Evolutionary conservation across 2,888 invertebrate genomes (phyloP).

Genomic region (Eretmocerus hayati): DNA sequence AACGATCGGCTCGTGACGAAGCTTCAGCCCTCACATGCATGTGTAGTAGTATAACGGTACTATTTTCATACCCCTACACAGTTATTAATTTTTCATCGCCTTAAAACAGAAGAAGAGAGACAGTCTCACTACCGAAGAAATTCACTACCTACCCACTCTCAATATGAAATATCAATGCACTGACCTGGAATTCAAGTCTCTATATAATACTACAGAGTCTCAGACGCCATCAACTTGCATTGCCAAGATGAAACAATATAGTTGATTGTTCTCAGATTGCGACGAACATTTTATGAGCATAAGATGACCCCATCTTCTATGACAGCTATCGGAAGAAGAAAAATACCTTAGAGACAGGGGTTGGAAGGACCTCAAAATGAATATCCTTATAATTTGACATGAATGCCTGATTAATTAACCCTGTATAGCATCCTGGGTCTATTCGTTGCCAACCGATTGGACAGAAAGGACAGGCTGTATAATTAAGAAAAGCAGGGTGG

Average conservation of each 20-base stretch:
- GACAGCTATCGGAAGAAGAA: no score
- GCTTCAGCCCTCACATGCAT: conserved; percentile 25
- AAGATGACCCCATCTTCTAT: no score
- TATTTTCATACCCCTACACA: no score
- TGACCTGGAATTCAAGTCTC: conserved; percentile 12
- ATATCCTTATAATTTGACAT: conserved; percentile 10
- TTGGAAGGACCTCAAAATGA: no score
- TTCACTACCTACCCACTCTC: conserved; percentile 1
- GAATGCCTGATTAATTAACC: conserved; percentile 21
- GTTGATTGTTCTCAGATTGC: no score
- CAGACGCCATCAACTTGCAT: no score
- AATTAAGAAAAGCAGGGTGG: conserved; percentile 21
- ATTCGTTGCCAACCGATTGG: conserved; percentile 5
- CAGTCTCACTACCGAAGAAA: conserved; percentile 6
- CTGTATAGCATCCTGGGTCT: background rate
- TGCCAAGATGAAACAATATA: no score
- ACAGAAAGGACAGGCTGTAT: no score
- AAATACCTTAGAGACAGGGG: no score
- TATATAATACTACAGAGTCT: no score
- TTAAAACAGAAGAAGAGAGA: conserved; percentile 30
- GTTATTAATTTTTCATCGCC: conserved; percentile 40
- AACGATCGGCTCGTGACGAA: conserved; percentile 11
- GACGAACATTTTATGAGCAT: no score
- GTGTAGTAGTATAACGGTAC: no score
- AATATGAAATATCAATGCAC: background rate